A percentile compares a stretch with the other conserved stretches of the same genome.
These are phyloP conservation scores for Romanogobio albipinnatus DNA, from an alignment of 2,113 vertebrate genomes.

Conservation along the genomic window DNA sequence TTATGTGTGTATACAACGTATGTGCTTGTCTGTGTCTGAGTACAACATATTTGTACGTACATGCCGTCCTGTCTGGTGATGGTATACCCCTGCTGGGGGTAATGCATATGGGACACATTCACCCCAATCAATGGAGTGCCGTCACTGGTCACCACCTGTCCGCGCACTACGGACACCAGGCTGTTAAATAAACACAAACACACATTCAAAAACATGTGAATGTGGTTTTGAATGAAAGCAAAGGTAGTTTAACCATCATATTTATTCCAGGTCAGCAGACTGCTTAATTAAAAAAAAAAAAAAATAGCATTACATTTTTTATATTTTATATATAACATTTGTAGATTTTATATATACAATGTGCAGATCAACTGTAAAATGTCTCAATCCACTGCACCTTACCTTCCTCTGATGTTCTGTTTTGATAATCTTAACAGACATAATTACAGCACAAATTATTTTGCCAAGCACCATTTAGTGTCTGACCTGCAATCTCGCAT, in stretches of 20 bases:
- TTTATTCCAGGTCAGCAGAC: background rate
- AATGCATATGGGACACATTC: conserved; percentile 95
- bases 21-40: conserved; percentile 31
- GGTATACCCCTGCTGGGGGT: conserved; percentile 91
- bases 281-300: background rate
- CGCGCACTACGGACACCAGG: conserved; percentile 93
- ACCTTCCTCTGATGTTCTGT: background rate
- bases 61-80: conserved; percentile 97
- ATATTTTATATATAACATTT: background rate
- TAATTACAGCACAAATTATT: conserved; percentile 43
- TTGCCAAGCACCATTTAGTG: conserved; percentile 19
- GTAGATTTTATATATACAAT: background rate
- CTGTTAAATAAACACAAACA: conserved; percentile 69
- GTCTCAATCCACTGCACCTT: background rate
- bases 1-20: conserved; percentile 35
- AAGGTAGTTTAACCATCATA: background rate
- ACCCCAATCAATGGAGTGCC: conserved; percentile 97
- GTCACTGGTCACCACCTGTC: conserved; percentile 95
- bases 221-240: conserved; percentile 50
- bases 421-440: conserved; percentile 52
- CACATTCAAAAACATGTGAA: conserved; percentile 53
- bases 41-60: conserved; percentile 74
- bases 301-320: background rate
- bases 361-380: background rate
- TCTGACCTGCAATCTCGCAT: conserved; percentile 35